Evolutionary conservation across 2,797 vertebrate genomes (phyloP), one percentile per base, ranked within the genome.

Genomic region (Coluber constrictor): DNA sequence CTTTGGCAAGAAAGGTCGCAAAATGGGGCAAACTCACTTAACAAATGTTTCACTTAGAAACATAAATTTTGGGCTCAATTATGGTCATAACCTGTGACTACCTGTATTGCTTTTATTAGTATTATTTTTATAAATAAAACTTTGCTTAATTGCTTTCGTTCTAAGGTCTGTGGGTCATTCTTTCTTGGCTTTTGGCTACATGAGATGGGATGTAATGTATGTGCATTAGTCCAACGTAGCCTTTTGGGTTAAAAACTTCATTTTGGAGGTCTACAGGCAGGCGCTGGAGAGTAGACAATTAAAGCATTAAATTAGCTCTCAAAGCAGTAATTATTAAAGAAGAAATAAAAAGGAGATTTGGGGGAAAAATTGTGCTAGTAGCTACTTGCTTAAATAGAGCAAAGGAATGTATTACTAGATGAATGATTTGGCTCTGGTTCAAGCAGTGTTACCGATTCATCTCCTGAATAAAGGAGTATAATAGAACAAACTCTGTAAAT

Each of bases 401-500:
- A 87, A 94, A 94, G 94, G 37, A 51, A 91, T 43, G 0, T n/a
- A 43, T 54, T 95, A 92, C 32, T 93, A 56, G 37, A 89, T 92
- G 23, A 93, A 27, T 88, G 56, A 93, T 89, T 87, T 93, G 56
- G 79, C 89, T 13, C 70, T 86, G 59, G 66, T 83, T 83, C 57
- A 70, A 90, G 86, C 86, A 51, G 37, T 79, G 29, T 2, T 4
- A 10, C 3, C 70, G 74, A 47, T 7, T n/a, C 86, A 70, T 25
- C 87, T 27, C 90, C 87, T 87, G 27, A 32, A 3, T 55, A 32
- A 94, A 94, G 3, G 32, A 74, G 54, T 63, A 79, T 8, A 86
- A 88, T 8, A 92, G 90, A 92, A 87, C 0, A 3, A 51, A 88
- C 32, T 18, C 55, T 3, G 54, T 57, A 88, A 93, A 74, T 15